Base-by-base conservation (phyloP, 2,888 invertebrate genomes). In the Orchestes rusci region DNA sequence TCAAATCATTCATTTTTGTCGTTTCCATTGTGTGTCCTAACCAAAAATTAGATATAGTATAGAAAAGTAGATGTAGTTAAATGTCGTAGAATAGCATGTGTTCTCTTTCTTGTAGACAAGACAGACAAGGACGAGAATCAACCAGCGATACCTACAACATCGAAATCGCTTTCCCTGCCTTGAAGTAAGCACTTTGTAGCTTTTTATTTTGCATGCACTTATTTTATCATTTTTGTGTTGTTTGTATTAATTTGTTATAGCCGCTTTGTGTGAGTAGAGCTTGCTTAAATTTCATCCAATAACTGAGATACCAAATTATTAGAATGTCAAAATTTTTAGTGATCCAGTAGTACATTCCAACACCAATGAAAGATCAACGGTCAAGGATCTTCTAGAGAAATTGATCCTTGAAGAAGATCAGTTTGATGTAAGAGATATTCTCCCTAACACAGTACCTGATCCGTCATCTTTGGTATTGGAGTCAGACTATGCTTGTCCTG, bases 391-490 rank as follows among this genome's bases (percentile, higher is more conserved):
- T 46, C 72, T 96, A 56, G 89, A 95, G 69, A 86, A 85, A 66
- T 74, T 94, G 1, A 93, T 95, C 54, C 75, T 94, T 50, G 91
- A 94, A 71, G 88, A 92, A 67, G 91, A 91, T 70, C 90, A 92
- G 67, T 91, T 94, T 64, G 92, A 92, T 60, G 93, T 94, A 3
- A 80, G 87, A 59, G 91, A 88, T 61, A 92, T 92, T 59, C 71
- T 94, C 39, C 95, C 95, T 12, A 95, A 94, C 62, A 95, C 94
- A 0, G 84, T 91, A 0, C 92, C 94, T 0, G 94, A 95, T 69
- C 89, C 94, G 44, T 87, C 91, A 7, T 90, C 92, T 2, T 71
- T 96, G 45, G 70, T 77, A 16, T 72, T 96, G n/a, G 79, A 84
- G 51, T 92, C 93, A 0, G 91, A 92, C 65, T 94, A 92, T 61